phyloP scores from a whole-genome alignment of 2,888 invertebrate genomes.

The Cylindroiulus punctatus region DNA sequence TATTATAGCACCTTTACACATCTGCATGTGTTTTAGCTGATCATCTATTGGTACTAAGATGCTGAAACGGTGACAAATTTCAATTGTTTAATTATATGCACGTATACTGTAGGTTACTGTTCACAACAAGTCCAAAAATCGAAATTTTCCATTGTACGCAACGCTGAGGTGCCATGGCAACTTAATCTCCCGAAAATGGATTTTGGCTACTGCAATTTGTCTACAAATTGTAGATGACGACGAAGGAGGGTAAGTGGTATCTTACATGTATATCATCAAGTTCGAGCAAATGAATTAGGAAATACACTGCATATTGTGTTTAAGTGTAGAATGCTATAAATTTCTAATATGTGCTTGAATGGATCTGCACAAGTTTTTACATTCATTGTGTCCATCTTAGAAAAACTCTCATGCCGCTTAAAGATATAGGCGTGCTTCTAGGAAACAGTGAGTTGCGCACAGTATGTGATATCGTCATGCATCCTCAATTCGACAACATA shows the following conservation, averaged over 20 bases:
- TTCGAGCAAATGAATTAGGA: too few species aligned
- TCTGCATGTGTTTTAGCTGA: too few species aligned
- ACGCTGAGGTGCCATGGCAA: background rate
- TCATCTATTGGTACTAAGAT: too few species aligned
- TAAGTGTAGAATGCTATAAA: too few species aligned
- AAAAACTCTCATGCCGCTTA: background rate
- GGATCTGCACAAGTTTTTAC: too few species aligned
- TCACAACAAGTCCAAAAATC: constrained; percentile 12
- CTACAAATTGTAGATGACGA: background rate
- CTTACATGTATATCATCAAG: too few species aligned
- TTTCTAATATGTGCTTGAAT: too few species aligned
- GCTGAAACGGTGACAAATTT: too few species aligned
- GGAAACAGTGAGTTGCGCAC: background rate
- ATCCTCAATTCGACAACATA: background rate
- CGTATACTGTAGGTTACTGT: background rate
- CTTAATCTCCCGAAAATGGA: background rate
- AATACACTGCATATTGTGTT: too few species aligned
- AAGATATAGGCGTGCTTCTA: background rate
- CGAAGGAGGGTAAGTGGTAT: background rate
- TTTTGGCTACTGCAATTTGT: background rate
- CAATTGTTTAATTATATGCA: too few species aligned
- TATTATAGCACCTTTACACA: too few species aligned
- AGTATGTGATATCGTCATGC: background rate
- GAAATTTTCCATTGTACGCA: background rate
- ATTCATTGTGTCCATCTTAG: background rate